Base-by-base conservation (phyloP, 2,888 invertebrate species). In the Colletes collaris region DNA sequence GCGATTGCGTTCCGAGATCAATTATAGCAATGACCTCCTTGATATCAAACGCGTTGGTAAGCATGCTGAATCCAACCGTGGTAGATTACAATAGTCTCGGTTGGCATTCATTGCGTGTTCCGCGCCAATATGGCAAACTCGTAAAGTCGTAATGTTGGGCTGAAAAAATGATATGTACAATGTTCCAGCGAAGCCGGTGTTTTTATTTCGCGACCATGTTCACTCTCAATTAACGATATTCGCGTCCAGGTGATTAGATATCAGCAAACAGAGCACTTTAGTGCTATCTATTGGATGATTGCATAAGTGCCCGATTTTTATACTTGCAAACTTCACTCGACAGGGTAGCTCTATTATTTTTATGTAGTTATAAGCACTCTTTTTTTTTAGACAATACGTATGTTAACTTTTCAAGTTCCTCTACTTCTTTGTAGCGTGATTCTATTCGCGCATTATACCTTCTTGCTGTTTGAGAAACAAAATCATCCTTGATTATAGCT, bases 381-480 rank as follows among this genome's bases (percentile, higher is more conserved):
- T 16, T 16, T 16, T 88, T 89, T 66, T 90, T 89, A 1, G 92
- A 83, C 3, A 92, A 79, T 3, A 89, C 78, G 19, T 76, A 76
- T 0, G 90, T 87, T 79, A 86, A 84, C 53, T 87, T 90, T 74
- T 89, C 87, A 10, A 91, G 70, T 60, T 91, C 90, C 59, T 91
- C 89, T 0, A 81, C 90, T 68, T 90, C 88, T 60, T 89, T 90
- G n/a, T 67, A 69, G n/a, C 87, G 84, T 52, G 89, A 86, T 44
- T 92, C 89, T 3, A 88, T 81, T 0, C 91, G 89, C 44, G 89
- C 87, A 46, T 91, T 88, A 62, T 91, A 92, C 3, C 85, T 87
- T 46, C 89, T 89, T 0, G 81, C 71, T 4, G 91, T 81, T 19
- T 88, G 80, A 0, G 88, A 85, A 8, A 92, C 76, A 49, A 84